Percentiles rank a stretch among this genome's conserved stretches.
Evolutionary conservation across 2,888 invertebrate genomes (phyloP).

Genomic region (Andrena chrysosceles): DNA sequence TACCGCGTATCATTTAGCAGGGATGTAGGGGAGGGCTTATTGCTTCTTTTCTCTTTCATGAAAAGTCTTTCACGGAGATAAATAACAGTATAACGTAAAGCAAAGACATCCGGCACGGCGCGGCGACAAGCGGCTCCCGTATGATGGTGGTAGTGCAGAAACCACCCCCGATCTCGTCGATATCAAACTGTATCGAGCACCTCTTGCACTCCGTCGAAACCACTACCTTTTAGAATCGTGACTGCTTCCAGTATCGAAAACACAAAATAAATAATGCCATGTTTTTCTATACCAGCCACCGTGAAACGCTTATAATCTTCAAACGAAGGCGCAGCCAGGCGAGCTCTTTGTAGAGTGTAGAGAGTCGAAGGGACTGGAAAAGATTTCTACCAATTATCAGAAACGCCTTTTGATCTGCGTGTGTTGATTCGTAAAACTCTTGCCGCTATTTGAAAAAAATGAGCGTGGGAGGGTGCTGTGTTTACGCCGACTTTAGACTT

Average conservation of each 20-base stretch:
- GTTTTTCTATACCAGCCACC: conserved; percentile 72
- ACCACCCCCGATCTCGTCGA: conserved; percentile 55
- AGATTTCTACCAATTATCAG: conserved; percentile 84
- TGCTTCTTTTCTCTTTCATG: conserved; percentile 20
- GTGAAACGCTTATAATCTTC: conserved; percentile 78
- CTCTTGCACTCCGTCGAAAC: conserved; percentile 28
- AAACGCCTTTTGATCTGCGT: conserved; percentile 82
- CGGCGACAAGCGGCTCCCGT: conserved; percentile 25
- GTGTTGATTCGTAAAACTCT: conserved; percentile 83
- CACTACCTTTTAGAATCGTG: conserved; percentile 40
- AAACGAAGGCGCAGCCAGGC: conserved; percentile 73
- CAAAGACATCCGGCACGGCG: conserved; percentile 69
- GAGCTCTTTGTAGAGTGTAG: conserved; percentile 38
- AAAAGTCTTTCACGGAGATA: conserved; percentile 72
- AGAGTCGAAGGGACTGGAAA: conserved; percentile 66
- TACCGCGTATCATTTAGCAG: conserved; percentile 44
- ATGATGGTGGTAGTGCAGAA: conserved; percentile 33
- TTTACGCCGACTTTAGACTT: conserved; percentile 6
- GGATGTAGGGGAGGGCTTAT: background rate
- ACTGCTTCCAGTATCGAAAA: conserved; percentile 63
- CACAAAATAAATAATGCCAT: conserved; percentile 79
- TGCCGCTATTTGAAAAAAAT: conserved; percentile 75
- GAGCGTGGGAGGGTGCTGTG: conserved; percentile 20
- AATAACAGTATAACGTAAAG: conserved; percentile 77
- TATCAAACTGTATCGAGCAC: conserved; percentile 51